Conservation (phyloP, 2,113 vertebrate species). For the Capreolus pygargus region DNA sequence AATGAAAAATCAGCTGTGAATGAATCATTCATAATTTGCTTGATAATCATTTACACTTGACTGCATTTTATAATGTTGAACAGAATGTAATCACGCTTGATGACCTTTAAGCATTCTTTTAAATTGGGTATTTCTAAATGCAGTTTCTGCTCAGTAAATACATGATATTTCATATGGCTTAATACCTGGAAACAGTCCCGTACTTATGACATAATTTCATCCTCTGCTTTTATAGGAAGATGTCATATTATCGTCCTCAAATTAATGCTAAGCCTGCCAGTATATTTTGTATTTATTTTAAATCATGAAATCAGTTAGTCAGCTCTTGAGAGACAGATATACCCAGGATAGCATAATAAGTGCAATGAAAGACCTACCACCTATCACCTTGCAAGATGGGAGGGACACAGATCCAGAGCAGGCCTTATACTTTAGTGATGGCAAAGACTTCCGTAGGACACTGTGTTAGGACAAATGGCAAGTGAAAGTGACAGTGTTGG, state of each 20-base stretch:
- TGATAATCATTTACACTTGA: constrained; percentile 75
- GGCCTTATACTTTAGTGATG: neutral
- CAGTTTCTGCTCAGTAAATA: constrained; percentile 32
- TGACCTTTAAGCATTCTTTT: constrained; percentile 79
- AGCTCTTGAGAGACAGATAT: neutral
- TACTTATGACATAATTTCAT: neutral
- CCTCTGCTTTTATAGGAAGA: neutral
- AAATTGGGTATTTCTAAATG: constrained; percentile 65
- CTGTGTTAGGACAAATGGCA: neutral
- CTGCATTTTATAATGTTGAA: constrained; percentile 68
- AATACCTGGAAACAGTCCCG: neutral
- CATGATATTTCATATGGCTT: constrained; percentile 35
- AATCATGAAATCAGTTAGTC: neutral
- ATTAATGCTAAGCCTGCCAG: constrained; percentile 33
- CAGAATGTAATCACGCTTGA: constrained; percentile 74
- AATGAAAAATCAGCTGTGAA: constrained; percentile 75
- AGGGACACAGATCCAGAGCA: neutral
- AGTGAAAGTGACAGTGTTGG: neutral
- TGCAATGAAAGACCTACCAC: neutral
- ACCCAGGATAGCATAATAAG: neutral
- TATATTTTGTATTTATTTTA: constrained; percentile 1
- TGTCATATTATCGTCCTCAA: constrained; percentile 39
- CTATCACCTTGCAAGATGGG: too few species aligned
- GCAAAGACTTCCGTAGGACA: fast-evolving
- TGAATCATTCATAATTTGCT: constrained; percentile 77